A percentile compares a stretch with the other conserved stretches of the same genome.
Conservation (phyloP, 2,888 invertebrate species). For the Cephonodes hylas region DNA sequence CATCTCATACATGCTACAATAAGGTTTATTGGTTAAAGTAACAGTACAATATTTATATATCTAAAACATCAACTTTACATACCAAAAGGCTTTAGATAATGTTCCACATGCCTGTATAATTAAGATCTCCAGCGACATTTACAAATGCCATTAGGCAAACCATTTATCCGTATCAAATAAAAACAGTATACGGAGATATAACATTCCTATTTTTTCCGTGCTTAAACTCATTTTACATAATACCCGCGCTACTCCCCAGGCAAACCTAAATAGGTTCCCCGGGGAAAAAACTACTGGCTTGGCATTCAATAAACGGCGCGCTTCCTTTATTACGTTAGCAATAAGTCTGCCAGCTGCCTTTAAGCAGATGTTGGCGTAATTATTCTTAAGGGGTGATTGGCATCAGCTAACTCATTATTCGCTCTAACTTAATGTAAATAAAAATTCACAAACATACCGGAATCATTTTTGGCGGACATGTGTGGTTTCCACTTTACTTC, state of each 20-base stretch:
- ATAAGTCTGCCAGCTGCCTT: slow-evolving; percentile 56
- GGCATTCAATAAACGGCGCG: slow-evolving; percentile 47
- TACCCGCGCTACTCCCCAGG: slow-evolving; percentile 6
- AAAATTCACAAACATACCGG: slow-evolving; percentile 56
- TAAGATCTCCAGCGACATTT: not conserved
- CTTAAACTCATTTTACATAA: slow-evolving; percentile 4
- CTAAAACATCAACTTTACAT: no score
- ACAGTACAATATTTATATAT: no score
- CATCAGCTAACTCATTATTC: slow-evolving; percentile 31
- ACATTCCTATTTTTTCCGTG: not conserved
- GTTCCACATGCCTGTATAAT: no score
- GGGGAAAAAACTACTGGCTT: slow-evolving; percentile 34
- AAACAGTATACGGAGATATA: not conserved
- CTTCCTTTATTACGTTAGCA: slow-evolving; percentile 58
- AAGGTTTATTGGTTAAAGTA: no score
- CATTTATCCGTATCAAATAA: not conserved
- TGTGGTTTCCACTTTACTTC: slow-evolving; percentile 52
- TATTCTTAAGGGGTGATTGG: slow-evolving; percentile 41
- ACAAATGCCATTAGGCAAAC: not conserved
- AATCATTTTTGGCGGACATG: slow-evolving; percentile 76
- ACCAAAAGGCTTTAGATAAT: no score
- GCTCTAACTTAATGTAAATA: slow-evolving; percentile 8
- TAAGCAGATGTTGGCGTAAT: slow-evolving; percentile 53
- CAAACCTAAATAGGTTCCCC: slow-evolving; percentile 6
- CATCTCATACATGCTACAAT: no score